These are phyloP conservation scores for Vombatus ursinus DNA, from an alignment of 2,113 vertebrate species.

Conservation along the genomic window DNA sequence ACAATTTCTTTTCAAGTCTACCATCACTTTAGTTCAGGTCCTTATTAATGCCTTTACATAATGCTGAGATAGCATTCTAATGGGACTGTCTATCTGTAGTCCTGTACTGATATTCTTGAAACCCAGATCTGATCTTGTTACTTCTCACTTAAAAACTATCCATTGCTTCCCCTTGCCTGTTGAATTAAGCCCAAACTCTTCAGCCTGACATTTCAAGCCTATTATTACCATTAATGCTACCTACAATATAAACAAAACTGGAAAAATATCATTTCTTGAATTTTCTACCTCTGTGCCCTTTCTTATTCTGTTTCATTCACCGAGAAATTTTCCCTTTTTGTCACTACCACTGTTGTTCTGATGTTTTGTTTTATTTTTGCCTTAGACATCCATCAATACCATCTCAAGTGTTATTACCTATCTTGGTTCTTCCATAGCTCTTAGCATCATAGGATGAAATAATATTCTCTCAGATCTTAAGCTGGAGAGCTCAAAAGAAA, in stretches of 20 bases:
- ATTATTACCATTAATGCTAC: not conserved
- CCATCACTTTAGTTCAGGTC: not conserved
- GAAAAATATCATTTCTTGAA: not conserved
- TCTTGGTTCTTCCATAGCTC: not conserved
- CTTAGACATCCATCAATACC: not conserved
- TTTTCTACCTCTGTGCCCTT: not conserved
- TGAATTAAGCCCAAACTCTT: not conserved
- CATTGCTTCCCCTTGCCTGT: not conserved
- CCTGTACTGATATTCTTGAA: not conserved
- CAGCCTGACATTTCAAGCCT: not conserved
- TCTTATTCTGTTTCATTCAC: not conserved
- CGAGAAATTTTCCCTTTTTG: not conserved
- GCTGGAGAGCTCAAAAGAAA: too few relatives aligned
- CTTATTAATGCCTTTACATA: not conserved
- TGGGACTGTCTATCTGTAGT: not conserved
- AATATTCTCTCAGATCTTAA: too few relatives aligned
- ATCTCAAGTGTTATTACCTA: not conserved
- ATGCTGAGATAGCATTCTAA: not conserved
- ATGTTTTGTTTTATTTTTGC: not conserved
- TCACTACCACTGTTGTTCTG: too few relatives aligned
- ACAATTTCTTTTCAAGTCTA: not conserved
- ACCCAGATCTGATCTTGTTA: not conserved
- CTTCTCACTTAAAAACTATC: not conserved
- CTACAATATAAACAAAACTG: not conserved
- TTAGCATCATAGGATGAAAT: too few relatives aligned